A percentile compares a stretch with the other conserved stretches of the same genome.
Conservation (phyloP, 2,113 vertebrate species). For the Picathartes gymnocephalus region DNA sequence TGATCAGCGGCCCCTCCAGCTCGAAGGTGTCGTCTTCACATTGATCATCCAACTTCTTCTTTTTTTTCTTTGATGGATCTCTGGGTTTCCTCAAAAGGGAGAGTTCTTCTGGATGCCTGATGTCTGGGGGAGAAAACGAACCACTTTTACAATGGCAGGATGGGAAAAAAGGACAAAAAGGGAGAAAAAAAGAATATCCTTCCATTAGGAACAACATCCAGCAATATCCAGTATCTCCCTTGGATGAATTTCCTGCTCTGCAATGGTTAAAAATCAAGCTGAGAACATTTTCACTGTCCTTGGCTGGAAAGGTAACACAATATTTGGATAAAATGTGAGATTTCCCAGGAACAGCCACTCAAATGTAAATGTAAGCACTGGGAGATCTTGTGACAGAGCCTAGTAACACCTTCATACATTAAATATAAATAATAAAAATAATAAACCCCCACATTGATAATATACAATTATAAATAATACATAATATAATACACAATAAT, state of each 20-base stretch:
- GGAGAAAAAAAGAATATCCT: neutral
- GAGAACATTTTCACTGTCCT: neutral
- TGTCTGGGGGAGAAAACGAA: constrained; percentile 74
- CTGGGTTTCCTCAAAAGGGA: constrained; percentile 95
- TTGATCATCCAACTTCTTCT: constrained; percentile 91
- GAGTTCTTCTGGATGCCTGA: constrained; percentile 96
- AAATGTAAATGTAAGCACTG: neutral
- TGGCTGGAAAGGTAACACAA: neutral
- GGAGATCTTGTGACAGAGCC: fast-evolving
- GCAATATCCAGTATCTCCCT: neutral
- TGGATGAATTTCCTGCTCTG: neutral
- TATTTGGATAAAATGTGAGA: neutral
- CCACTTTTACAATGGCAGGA: neutral
- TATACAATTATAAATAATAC: neutral
- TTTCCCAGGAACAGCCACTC: neutral
- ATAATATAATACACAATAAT: no score
- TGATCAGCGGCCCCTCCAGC: constrained; percentile 91
- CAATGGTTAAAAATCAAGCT: neutral
- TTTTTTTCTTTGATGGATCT: constrained; percentile 99
- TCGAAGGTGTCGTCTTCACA: constrained; percentile 89
- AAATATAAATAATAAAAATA: neutral
- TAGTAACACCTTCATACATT: neutral
- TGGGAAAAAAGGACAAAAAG: neutral
- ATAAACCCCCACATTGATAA: fast-evolving
- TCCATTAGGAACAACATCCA: neutral